Evolutionary conservation across 2,888 invertebrate species (phyloP).

Genomic region (Scaptomyza cyrtandrae): DNA sequence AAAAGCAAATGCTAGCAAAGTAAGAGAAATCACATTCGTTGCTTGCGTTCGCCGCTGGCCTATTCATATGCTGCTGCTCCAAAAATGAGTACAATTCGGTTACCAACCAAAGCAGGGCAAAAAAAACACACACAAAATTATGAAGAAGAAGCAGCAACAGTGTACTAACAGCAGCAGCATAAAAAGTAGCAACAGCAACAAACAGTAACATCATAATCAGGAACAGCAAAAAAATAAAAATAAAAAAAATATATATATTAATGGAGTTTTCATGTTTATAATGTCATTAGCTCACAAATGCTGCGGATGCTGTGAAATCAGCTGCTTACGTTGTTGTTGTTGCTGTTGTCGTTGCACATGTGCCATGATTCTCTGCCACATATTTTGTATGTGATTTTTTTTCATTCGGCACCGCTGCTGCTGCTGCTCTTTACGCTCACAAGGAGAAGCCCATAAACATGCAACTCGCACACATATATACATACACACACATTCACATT

Average conservation of each 20-base stretch:
- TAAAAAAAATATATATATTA: constrained; percentile 60
- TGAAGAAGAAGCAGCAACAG: constrained; percentile 2
- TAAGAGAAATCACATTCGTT: constrained; percentile 62
- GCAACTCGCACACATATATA: constrained; percentile 47
- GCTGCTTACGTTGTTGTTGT: constrained; percentile 23
- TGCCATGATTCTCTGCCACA: constrained; percentile 74
- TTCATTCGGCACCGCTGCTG: constrained; percentile 23
- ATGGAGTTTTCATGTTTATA: constrained; percentile 82
- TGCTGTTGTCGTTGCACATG: constrained; percentile 64
- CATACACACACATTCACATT: constrained; percentile 12
- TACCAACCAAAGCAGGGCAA: constrained; percentile 22
- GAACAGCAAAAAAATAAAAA: constrained; percentile 30
- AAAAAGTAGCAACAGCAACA: constrained; percentile 61
- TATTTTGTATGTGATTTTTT: constrained; percentile 74
- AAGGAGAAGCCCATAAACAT: constrained; percentile 75
- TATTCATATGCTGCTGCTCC: constrained; percentile 56
- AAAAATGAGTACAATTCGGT: constrained; percentile 57
- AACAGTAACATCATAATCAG: constrained; percentile 72
- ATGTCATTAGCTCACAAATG: constrained; percentile 83
- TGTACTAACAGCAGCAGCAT: constrained; percentile 57
- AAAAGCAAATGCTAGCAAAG: constrained; percentile 51
- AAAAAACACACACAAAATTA: constrained; percentile 9
- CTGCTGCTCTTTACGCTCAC: constrained; percentile 59
- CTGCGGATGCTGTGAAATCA: constrained; percentile 67
- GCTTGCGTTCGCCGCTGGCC: constrained; percentile 51